Evolutionary conservation across 2,113 vertebrate species (phyloP).

Genomic region (Ascaphus truei): DNA sequence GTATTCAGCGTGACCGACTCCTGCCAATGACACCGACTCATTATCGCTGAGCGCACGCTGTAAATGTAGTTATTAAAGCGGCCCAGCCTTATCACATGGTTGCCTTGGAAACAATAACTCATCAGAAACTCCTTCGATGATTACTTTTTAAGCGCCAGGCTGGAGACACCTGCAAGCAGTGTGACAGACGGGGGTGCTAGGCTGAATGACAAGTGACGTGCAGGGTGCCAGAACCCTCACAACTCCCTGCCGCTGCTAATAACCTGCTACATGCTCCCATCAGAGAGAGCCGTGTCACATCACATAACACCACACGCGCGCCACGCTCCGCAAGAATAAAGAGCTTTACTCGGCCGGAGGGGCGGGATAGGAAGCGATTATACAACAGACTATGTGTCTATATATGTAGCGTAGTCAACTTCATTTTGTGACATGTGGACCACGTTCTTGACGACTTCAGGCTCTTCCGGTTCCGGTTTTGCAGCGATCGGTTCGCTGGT

Average conservation of each 20-base stretch:
- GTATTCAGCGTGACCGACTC: too few species aligned
- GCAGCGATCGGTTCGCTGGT: too few species aligned
- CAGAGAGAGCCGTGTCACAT: too few species aligned
- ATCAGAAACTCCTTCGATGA: background rate
- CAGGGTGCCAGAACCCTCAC: background rate
- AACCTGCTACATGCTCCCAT: background rate
- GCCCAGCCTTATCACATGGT: background rate
- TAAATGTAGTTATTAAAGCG: background rate
- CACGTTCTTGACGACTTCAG: too few species aligned
- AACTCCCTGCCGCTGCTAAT: background rate
- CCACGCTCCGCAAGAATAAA: too few species aligned
- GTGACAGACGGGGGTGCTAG: background rate
- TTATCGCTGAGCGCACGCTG: background rate
- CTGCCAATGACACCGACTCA: background rate
- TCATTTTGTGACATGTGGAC: too few species aligned
- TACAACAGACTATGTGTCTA: too few species aligned
- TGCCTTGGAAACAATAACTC: slow-evolving; percentile 7
- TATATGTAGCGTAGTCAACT: too few species aligned
- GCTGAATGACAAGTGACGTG: background rate
- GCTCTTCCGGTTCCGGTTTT: too few species aligned
- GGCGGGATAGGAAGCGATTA: too few species aligned
- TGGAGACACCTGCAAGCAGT: background rate
- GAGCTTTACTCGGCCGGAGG: too few species aligned
- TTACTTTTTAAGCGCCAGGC: background rate
- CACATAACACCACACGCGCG: too few species aligned